Evolutionary conservation across 2,888 invertebrate species (phyloP), one percentile per base, ranked within the genome.

Genomic region (Acleris cristana): DNA sequence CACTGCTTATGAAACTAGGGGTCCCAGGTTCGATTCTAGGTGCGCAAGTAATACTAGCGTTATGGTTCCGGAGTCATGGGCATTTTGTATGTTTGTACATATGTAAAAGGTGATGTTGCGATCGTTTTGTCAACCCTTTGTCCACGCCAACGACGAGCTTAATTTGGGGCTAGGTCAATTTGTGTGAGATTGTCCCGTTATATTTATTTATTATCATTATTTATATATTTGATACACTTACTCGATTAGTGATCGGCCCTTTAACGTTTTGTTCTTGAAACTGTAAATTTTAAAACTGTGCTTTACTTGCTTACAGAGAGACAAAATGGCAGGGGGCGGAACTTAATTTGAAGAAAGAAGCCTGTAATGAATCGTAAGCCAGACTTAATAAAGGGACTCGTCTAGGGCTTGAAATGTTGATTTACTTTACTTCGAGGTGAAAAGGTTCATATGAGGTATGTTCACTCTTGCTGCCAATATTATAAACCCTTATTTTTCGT

Each of bases 301-400:
- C 44, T 48, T 48, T 57, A 52, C 26, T 52, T 60, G 19, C 49
- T 56, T 64, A 44, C 45, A 53, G 52, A 48, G 62, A 49, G 65
- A 55, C 51, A 18, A 48, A 67, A 67, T 54, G 26, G 62, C 53
- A 30, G 81, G 83, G 85, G 79, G 84, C 77, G 75, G 84, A 86
- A 87, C 83, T 87, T 86, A 87, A 88, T 88, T 87, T 85, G 82
- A 82, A 75, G 69, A 77, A 80, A 63, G 82, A 74, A 74, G 75
- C 73, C 73, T 76, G 77, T 87, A 88, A 87, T 88, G 86, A 86
- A 87, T 87, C 87, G 83, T 81, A 78, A 82, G 81, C 79, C 82
- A 83, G 82, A 84, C 84, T 87, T 87, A 88, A 87, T 87, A 87
- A 87, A 83, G 58, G 53, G 70, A 23, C 16, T 12, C 23, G 23